These are phyloP conservation scores for Craterocephalus amniculus DNA, from an alignment of 2,797 vertebrate species.

Conservation along the genomic window DNA sequence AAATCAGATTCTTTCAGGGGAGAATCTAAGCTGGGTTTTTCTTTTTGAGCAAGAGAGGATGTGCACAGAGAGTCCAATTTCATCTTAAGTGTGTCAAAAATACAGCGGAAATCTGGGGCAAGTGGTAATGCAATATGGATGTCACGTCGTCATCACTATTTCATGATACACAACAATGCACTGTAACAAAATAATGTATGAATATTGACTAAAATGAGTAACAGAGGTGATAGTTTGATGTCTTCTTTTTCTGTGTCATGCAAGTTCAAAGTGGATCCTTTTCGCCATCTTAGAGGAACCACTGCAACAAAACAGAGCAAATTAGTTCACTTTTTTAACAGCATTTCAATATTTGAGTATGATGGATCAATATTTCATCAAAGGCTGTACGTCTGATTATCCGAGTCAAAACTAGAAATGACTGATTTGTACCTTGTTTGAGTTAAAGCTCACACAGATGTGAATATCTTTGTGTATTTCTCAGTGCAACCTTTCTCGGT, in stretches of 20 bases:
- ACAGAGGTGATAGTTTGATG: constrained; percentile 42
- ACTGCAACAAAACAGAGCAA: constrained; percentile 19
- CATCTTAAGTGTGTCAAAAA: constrained; percentile 72
- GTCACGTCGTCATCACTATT: constrained; percentile 72
- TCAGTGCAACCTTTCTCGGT: not conserved
- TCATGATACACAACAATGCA: constrained; percentile 63
- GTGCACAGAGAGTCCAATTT: constrained; percentile 28
- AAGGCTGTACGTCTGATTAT: not conserved
- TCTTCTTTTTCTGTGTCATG: constrained; percentile 29
- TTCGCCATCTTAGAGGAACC: not conserved
- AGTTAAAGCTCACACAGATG: constrained; percentile 20
- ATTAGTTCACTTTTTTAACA: constrained; percentile 9
- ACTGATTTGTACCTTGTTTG: constrained; percentile 6
- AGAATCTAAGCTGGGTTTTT: constrained; percentile 30
- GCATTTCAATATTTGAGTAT: constrained; percentile 6
- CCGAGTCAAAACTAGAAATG: constrained; percentile 3
- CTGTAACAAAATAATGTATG: constrained; percentile 61
- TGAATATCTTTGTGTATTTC: not conserved
- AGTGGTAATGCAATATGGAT: constrained; percentile 77
- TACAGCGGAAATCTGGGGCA: constrained; percentile 73
- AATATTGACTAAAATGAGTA: constrained; percentile 44
- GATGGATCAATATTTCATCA: constrained; percentile 31
- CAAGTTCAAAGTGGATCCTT: constrained; percentile 34
- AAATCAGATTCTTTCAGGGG: constrained; percentile 42
- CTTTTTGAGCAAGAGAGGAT: constrained; percentile 19